Evolutionary conservation across 1,140 invertebrate species (phyloP), one percentile per base, ranked within the genome.

Genomic region (Drosophila micromelanica): DNA sequence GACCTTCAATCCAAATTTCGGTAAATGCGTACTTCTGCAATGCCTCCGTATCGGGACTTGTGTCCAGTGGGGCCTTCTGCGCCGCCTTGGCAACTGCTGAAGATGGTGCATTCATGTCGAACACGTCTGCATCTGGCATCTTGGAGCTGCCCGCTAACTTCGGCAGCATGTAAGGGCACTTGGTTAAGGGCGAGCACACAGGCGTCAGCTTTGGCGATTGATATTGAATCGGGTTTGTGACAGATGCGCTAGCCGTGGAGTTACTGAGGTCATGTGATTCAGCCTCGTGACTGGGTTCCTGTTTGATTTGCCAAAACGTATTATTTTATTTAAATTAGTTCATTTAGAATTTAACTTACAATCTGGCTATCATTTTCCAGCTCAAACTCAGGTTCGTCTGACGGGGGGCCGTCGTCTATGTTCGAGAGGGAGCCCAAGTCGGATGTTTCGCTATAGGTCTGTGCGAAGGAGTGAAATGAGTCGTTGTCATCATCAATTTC

Each of bases 1-100:
- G 80, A 0, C 15, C 23, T 4, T 48, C 77, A 7, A 85, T 17
- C 80, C 80, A 85, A 46, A 74, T 77, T 13, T 77, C 46, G 5
- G 81, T 86, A 6, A 74, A 85, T 1, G 65, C 74, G 12, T 23
- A 30, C 35, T 75, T 80, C 17, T 68, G 73, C 27, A 54, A 3
- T 12, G 46, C 59, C 11, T 46, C 61, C 11, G 13, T 40, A 15
- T 52, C 1, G 2, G 20, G 2, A 42, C 40, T 60, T 12, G 23
- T 13, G 6, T n/a, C 7, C 1, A 56, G 23, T n/a, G n/a, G 17
- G 8, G 46, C 17, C 12, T 67, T 20, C 0, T n/a, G 3, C 5
- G 2, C 35, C 1, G 9, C 15, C 7, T 20, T 37, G 3, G 3
- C 8, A 2, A 23, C 15, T 3, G 2, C 8, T 12, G 54, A 4